Conservation (phyloP, 2,888 invertebrate species). For the Phragmatobia fuliginosa region DNA sequence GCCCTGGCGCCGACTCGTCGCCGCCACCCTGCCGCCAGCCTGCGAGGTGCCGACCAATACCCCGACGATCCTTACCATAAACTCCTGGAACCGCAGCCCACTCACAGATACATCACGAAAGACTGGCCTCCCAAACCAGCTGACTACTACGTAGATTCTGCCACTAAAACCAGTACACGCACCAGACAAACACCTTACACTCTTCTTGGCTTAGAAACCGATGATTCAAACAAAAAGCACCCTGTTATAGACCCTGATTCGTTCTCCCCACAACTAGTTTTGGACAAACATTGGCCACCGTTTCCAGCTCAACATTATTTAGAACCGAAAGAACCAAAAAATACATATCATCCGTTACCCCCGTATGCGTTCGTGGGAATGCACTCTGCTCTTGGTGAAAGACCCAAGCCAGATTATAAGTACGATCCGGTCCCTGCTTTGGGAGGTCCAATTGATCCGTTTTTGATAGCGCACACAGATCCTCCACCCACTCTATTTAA, state of each 20-base stretch:
- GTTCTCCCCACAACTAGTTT: slow-evolving; percentile 71
- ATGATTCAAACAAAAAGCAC: slow-evolving; percentile 68
- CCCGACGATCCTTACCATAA: slow-evolving; percentile 60
- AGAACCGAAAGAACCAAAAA: slow-evolving; percentile 71
- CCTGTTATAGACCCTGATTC: slow-evolving; percentile 76
- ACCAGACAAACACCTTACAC: slow-evolving; percentile 73
- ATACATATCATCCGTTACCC: slow-evolving; percentile 74
- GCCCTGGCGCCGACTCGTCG: slow-evolving; percentile 83
- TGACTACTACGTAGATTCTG: slow-evolving; percentile 79
- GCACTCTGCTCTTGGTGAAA: slow-evolving; percentile 78
- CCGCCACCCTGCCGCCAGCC: slow-evolving; percentile 80
- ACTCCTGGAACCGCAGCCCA: slow-evolving; percentile 73
- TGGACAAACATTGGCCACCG: slow-evolving; percentile 80
- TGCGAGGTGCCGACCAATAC: slow-evolving; percentile 83
- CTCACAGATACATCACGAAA: slow-evolving; percentile 75
- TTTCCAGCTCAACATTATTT: slow-evolving; percentile 81
- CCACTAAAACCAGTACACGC: slow-evolving; percentile 64
- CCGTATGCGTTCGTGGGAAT: slow-evolving; percentile 79
- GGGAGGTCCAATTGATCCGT: slow-evolving; percentile 78
- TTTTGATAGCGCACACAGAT: slow-evolving; percentile 67
- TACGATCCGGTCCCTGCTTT: slow-evolving; percentile 76
- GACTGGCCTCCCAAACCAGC: slow-evolving; percentile 79
- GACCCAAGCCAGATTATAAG: slow-evolving; percentile 76
- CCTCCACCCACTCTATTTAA: slow-evolving; percentile 77
- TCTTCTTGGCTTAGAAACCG: slow-evolving; percentile 77